Evolutionary conservation across 2,113 vertebrate genomes (phyloP).

Genomic region (Corvus hawaiiensis): DNA sequence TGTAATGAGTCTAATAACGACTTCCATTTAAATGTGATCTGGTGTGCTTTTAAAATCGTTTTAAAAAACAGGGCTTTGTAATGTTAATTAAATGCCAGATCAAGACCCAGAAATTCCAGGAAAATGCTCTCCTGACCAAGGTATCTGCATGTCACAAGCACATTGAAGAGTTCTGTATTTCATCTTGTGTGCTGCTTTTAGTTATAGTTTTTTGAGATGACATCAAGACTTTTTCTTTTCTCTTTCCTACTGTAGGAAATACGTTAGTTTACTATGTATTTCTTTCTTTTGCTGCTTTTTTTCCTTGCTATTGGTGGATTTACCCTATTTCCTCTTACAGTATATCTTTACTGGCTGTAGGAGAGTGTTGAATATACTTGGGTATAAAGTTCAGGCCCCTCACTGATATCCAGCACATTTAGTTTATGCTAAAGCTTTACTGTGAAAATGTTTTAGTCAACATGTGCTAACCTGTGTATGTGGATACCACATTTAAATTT

Average conservation of each 20-base stretch:
- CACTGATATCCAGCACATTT: not conserved
- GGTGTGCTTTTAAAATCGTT: not conserved
- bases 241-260: not conserved
- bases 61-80: not conserved
- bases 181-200: not conserved
- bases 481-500: not conserved
- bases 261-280: not conserved
- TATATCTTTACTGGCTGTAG: not conserved
- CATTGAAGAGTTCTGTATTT: not conserved
- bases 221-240: not conserved
- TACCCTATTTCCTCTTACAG: not conserved
- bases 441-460: not conserved
- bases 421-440: not conserved
- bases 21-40: not conserved
- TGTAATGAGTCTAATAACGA: not conserved
- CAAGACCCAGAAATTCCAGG: not conserved
- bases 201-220: not conserved
- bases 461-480: not conserved
- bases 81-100: not conserved
- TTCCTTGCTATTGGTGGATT: not conserved
- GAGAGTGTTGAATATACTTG: not conserved
- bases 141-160: not conserved
- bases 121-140: not conserved
- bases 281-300: not conserved
- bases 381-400: not conserved